A percentile compares a stretch with the other conserved stretches of the same genome.
phyloP scores from a whole-genome alignment of 1,140 invertebrate species.

The Drosophila watanabei region DNA sequence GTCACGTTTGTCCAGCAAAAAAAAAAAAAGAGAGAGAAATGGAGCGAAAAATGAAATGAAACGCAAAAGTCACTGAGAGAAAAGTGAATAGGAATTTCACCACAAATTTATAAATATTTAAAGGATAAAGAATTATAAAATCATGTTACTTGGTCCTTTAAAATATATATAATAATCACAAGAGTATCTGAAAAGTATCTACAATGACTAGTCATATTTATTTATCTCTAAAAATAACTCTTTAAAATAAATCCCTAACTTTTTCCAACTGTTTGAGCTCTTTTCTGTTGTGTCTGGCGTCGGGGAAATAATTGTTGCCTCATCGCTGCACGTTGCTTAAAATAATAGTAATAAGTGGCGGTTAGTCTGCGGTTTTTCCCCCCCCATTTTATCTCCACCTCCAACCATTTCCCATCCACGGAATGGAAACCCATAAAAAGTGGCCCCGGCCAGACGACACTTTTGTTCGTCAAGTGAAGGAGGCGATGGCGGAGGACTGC shows the following conservation, averaged over 20 bases:
- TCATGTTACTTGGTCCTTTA: no score
- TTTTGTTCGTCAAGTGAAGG: slow-evolving; percentile 12
- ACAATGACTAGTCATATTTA: not conserved
- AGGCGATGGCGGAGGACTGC: not conserved
- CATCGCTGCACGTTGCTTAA: slow-evolving; percentile 81
- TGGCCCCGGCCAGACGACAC: slow-evolving; percentile 54
- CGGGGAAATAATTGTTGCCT: slow-evolving; percentile 68
- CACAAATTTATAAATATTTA: not conserved
- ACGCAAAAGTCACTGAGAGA: slow-evolving; percentile 26
- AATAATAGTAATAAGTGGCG: slow-evolving; percentile 78
- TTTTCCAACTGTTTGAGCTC: not conserved
- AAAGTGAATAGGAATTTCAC: not conserved
- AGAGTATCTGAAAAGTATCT: not conserved
- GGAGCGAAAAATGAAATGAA: slow-evolving; percentile 63
- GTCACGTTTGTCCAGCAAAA: slow-evolving; percentile 61
- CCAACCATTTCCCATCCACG: no score
- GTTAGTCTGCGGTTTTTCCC: slow-evolving; percentile 64
- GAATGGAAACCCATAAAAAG: slow-evolving; percentile 75
- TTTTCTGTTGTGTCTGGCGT: slow-evolving; percentile 30
- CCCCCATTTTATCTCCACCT: not conserved
- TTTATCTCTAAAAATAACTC: not conserved
- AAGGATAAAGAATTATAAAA: no score
- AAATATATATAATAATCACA: not conserved
- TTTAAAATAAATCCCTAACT: not conserved
- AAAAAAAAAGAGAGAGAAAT: slow-evolving; percentile 13